A percentile compares a stretch with the other conserved stretches of the same genome.
Conservation (phyloP, 2,797 vertebrate species). For the Rachycentron canadum region DNA sequence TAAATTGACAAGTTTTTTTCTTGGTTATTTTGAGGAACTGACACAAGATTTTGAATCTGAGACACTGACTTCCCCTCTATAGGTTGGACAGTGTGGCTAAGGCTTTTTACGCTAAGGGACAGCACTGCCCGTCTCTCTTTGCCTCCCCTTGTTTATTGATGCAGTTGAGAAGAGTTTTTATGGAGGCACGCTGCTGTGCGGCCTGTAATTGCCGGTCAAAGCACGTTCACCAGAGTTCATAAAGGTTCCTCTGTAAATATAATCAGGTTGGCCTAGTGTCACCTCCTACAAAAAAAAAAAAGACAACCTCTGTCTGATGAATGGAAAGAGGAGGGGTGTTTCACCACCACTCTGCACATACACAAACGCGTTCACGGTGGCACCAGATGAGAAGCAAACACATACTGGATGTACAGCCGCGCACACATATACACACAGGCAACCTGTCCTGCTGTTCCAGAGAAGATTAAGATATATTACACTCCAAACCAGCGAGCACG, state of each 20-base stretch:
- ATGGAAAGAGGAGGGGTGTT: slow-evolving; percentile 48
- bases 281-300: slow-evolving; percentile 56
- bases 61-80: background rate
- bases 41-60: slow-evolving; percentile 25
- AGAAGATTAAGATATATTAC: slow-evolving; percentile 66
- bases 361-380: slow-evolving; percentile 25
- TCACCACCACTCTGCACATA: slow-evolving; percentile 30
- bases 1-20: background rate
- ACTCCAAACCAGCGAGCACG: slow-evolving; percentile 44
- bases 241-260: slow-evolving; percentile 78
- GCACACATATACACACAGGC: background rate
- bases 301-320: slow-evolving; percentile 62
- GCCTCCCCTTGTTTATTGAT: slow-evolving; percentile 69
- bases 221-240: slow-evolving; percentile 75
- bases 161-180: slow-evolving; percentile 67
- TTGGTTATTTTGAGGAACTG: background rate
- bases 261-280: slow-evolving; percentile 71
- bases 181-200: slow-evolving; percentile 47
- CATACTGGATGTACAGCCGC: slow-evolving; percentile 31
- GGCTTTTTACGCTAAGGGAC: slow-evolving; percentile 47
- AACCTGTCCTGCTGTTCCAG: slow-evolving; percentile 33
- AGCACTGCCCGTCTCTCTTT: slow-evolving; percentile 57
- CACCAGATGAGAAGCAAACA: slow-evolving; percentile 24
- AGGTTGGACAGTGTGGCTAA: background rate
- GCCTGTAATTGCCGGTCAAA: slow-evolving; percentile 69